These are phyloP conservation scores for Sarcophaga subvicina DNA, from an alignment of 2,888 invertebrate genomes.

Conservation along the genomic window DNA sequence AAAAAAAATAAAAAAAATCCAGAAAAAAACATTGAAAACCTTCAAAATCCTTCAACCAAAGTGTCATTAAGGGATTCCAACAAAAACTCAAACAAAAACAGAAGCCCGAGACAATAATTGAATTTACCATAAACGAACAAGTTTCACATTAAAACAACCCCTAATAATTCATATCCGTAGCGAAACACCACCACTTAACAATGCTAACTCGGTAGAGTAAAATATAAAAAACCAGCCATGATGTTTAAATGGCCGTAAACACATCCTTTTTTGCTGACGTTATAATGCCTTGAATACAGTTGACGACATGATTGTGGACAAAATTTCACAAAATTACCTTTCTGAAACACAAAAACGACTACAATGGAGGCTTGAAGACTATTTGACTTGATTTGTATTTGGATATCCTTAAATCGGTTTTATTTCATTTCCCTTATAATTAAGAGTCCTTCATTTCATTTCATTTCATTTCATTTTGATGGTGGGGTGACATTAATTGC, in stretches of 20 bases:
- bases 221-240: slow-evolving; percentile 34
- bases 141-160: slow-evolving; percentile 53
- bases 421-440: slow-evolving; percentile 77
- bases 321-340: slow-evolving; percentile 55
- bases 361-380: slow-evolving; percentile 10
- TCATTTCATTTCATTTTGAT: slow-evolving; percentile 79
- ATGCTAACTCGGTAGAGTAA: slow-evolving; percentile 10
- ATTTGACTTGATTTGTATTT: slow-evolving; percentile 52
- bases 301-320: slow-evolving; percentile 65
- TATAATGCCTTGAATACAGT: slow-evolving; percentile 67
- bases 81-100: slow-evolving; percentile 36
- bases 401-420: slow-evolving; percentile 76
- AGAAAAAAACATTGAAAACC: neutral
- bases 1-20: slow-evolving; percentile 4
- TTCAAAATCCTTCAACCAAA: slow-evolving; percentile 73
- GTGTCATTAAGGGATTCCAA: slow-evolving; percentile 77
- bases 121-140: slow-evolving; percentile 16
- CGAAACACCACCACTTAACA: slow-evolving; percentile 24
- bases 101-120: slow-evolving; percentile 34
- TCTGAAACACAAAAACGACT: neutral
- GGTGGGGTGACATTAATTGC: slow-evolving; percentile 82
- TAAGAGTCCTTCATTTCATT: slow-evolving; percentile 81
- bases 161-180: slow-evolving; percentile 55
- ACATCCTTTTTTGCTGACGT: slow-evolving; percentile 69
- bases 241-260: slow-evolving; percentile 70